These are phyloP conservation scores for Acarapis woodi DNA, from an alignment of 1,140 invertebrate genomes.

Conservation along the genomic window DNA sequence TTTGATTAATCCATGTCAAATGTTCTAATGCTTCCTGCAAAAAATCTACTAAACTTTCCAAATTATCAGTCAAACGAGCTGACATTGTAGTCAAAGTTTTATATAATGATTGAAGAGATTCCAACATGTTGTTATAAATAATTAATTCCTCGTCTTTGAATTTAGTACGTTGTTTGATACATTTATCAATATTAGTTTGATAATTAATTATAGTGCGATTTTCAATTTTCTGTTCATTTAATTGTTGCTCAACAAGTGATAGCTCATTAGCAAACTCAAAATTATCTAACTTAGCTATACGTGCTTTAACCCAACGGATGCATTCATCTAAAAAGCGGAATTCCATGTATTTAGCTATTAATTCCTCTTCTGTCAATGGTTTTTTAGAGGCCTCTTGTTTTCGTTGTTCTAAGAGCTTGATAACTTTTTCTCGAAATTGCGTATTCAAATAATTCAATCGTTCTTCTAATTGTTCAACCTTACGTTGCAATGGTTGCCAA, in stretches of 20 bases:
- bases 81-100: conserved; percentile 52
- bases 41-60: conserved; percentile 77
- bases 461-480: conserved; percentile 75
- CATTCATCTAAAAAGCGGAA: conserved; percentile 70
- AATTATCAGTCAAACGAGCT: conserved; percentile 53
- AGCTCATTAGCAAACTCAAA: conserved; percentile 77
- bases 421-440: conserved; percentile 50
- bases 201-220: conserved; percentile 82
- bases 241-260: conserved; percentile 54
- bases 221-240: conserved; percentile 63
- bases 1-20: conserved; percentile 82
- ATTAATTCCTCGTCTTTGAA: conserved; percentile 67
- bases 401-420: conserved; percentile 54
- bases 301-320: conserved; percentile 71
- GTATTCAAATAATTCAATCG: conserved; percentile 57
- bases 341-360: conserved; percentile 68
- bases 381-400: conserved; percentile 29
- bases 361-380: conserved; percentile 42
- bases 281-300: conserved; percentile 65
- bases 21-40: conserved; percentile 75
- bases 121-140: conserved; percentile 61
- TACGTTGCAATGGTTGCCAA: conserved; percentile 40
- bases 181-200: conserved; percentile 50
- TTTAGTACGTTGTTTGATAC: conserved; percentile 31
- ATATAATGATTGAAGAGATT: conserved; percentile 62